phyloP scores from a whole-genome alignment of 2,797 vertebrate species.

The Chloroceryle amazona region DNA sequence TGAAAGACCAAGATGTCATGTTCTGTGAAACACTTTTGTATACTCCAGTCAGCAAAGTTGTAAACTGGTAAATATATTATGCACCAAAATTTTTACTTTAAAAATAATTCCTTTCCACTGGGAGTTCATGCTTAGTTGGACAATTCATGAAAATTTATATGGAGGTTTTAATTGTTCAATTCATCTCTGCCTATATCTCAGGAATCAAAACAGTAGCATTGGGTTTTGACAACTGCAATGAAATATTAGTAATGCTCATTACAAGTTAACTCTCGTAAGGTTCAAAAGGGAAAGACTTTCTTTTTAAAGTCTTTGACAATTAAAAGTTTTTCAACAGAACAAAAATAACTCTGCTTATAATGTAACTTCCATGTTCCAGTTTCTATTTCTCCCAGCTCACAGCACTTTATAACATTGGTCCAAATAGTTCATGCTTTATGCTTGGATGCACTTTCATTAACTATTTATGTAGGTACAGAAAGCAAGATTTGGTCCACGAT shows the following conservation, averaged over 20 bases:
- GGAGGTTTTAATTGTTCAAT: slow-evolving; percentile 94
- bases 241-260: slow-evolving; percentile 82
- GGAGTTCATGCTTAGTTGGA: slow-evolving; percentile 86
- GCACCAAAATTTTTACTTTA: slow-evolving; percentile 80
- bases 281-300: slow-evolving; percentile 53
- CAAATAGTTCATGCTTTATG: slow-evolving; percentile 69
- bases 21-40: slow-evolving; percentile 80
- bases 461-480: slow-evolving; percentile 70
- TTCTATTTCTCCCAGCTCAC: slow-evolving; percentile 62
- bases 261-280: slow-evolving; percentile 63
- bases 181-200: slow-evolving; percentile 89
- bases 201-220: slow-evolving; percentile 90
- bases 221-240: slow-evolving; percentile 89
- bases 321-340: slow-evolving; percentile 52
- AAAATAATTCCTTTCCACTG: slow-evolving; percentile 83
- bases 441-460: slow-evolving; percentile 73
- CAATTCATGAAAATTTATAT: slow-evolving; percentile 89
- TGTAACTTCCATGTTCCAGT: slow-evolving; percentile 70
- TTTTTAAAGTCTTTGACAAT: slow-evolving; percentile 65
- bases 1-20: slow-evolving; percentile 80
- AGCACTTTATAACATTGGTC: slow-evolving; percentile 55
- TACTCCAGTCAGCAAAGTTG: slow-evolving; percentile 83
- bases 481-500: slow-evolving; percentile 68
- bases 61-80: slow-evolving; percentile 73
- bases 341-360: slow-evolving; percentile 67